Evolutionary conservation across 2,888 invertebrate species (phyloP), one percentile per base, ranked within the genome.

Genomic region (Tineola bisselliella): DNA sequence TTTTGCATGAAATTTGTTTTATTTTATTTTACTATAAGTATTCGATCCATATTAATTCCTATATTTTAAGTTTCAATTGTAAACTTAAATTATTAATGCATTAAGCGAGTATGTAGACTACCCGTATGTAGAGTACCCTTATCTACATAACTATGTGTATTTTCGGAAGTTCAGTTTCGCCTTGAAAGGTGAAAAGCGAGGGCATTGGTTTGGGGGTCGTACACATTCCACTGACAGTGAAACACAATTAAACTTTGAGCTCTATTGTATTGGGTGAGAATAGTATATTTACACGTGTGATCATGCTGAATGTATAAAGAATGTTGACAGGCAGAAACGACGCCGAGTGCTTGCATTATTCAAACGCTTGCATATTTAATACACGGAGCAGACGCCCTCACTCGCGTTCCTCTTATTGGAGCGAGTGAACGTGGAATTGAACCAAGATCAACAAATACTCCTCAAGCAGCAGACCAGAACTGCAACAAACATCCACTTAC

Each of bases 341-440:
- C 10, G 56, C 30, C 17, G 43, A 67, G 68, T 67, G 69, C 68
- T 62, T 75, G 74, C 72, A 76, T 76, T 74, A 76, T 76, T 76
- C 75, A 76, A 64, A 43, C 64, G 69, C 67, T 67, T 76, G 73
- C 73, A 76, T 76, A 75, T 72, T 74, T 75, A 73, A 76, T 64
- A 60, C 64, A 43, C 63, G 62, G 57, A 64, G 59, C 61, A 63
- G 54, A 58, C 58, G 2, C 56, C 18, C 48, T 48, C 13, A 48
- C 48, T 54, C 25, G 12, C 58, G 31, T 58, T n/a, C 15, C 56
- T 33, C 58, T 58, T 33, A 58, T 58, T 58, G 33, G 33, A 4
- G 6, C 6, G 6, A 25, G 25, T 58, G n/a, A 4, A 31, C 33
- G 15, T 31, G 25, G 33, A 58, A 33, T n/a, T n/a, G n/a, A n/a